These are phyloP conservation scores for Takifugu ocellatus DNA, from an alignment of 2,797 vertebrate genomes.

Conservation along the genomic window DNA sequence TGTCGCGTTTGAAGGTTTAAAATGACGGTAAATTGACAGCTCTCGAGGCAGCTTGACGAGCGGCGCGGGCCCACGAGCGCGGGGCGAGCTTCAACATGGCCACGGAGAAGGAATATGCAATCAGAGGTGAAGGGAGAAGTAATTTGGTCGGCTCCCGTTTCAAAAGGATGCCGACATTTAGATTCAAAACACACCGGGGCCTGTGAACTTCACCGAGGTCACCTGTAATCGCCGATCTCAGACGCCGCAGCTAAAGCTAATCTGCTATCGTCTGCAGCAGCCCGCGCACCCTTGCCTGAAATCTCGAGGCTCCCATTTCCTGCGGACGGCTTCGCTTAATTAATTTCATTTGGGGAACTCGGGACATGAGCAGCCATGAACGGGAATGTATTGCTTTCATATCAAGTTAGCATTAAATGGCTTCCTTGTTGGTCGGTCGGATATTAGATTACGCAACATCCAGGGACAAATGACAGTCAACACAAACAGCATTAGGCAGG, in stretches of 20 bases:
- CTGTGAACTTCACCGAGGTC: conserved; percentile 20
- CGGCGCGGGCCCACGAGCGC: not conserved
- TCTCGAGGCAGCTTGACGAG: not conserved
- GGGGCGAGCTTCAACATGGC: too few species aligned
- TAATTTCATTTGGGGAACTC: conserved; percentile 36
- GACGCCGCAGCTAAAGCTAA: not conserved
- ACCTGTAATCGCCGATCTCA: conserved; percentile 9
- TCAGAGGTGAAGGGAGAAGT: too few species aligned
- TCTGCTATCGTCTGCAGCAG: too few species aligned
- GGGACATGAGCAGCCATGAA: conserved; percentile 32
- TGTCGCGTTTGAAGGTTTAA: not conserved
- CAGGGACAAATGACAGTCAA: conserved; percentile 20
- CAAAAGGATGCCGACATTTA: not conserved
- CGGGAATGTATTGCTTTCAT: conserved; percentile 49
- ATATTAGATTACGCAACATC: conserved; percentile 31
- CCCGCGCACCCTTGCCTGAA: conserved; percentile 20
- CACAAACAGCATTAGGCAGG: conserved; percentile 9
- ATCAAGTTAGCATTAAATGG: conserved; percentile 25
- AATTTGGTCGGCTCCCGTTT: too few species aligned
- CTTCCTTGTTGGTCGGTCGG: conserved; percentile 24
- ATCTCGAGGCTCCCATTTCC: conserved; percentile 9
- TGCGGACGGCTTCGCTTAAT: not conserved
- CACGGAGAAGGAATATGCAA: too few species aligned
- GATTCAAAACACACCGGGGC: not conserved
- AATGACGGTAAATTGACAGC: not conserved